Evolutionary conservation across 92 coral and sea anemone species (phyloP).

Genomic region (Parazoanthus atlanticus): DNA sequence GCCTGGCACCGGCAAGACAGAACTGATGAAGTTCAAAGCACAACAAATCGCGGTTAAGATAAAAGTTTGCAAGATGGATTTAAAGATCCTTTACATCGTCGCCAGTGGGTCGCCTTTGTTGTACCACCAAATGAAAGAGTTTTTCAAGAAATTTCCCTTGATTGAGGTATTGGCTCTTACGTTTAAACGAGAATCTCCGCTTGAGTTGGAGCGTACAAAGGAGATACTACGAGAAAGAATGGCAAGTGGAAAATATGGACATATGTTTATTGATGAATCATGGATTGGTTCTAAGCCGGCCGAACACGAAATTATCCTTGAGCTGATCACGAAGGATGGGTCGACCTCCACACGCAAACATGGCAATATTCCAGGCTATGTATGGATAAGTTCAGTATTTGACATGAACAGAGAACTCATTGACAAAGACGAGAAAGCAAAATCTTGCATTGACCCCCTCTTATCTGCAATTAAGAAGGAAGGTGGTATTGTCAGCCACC

Average conservation of each 20-base stretch:
- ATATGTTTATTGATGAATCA: conserved; percentile 56
- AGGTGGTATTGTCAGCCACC: conserved; percentile 31
- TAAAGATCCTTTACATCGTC: conserved; percentile 44
- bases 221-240: background rate
- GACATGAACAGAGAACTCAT: conserved; percentile 25
- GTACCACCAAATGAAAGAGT: conserved; percentile 29
- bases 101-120: conserved; percentile 31
- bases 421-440: conserved; percentile 16
- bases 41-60: conserved; percentile 20
- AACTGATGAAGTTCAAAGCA: conserved; percentile 57
- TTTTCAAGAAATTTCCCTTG: conserved; percentile 30
- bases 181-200: conserved; percentile 34
- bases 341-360: background rate
- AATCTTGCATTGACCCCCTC: conserved; percentile 29
- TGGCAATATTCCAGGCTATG: conserved; percentile 44
- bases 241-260: conserved; percentile 30
- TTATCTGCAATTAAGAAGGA: conserved; percentile 32
- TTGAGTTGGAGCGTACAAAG: conserved; percentile 8
- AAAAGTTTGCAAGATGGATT: conserved; percentile 13
- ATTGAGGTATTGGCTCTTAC: conserved; percentile 36
- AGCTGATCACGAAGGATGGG: background rate
- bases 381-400: conserved; percentile 66
- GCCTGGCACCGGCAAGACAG: conserved; percentile 63
- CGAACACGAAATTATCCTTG: background rate
- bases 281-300: conserved; percentile 55